Evolutionary conservation across 2,888 invertebrate species (phyloP).

Genomic region (Drosophila mimica): DNA sequence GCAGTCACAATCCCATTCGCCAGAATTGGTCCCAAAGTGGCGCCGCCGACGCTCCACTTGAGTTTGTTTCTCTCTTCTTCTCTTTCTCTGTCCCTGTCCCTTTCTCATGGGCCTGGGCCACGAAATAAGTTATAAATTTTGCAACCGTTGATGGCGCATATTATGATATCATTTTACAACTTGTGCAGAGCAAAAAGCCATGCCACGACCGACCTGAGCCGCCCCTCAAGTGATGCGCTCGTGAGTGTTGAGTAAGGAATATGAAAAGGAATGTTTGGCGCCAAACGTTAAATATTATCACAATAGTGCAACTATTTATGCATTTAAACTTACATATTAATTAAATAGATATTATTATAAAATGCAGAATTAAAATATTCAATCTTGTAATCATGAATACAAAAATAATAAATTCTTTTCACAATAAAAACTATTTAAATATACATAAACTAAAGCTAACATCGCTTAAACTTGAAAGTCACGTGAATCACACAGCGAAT

Average conservation of each 20-base stretch:
- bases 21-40: conserved; percentile 64
- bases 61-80: conserved; percentile 24
- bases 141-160: conserved; percentile 84
- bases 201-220: conserved; percentile 53
- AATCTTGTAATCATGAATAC: neutral
- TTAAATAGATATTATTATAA: neutral
- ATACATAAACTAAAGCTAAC: neutral
- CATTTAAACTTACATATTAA: neutral
- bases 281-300: neutral
- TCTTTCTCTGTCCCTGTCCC: conserved; percentile 21
- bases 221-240: conserved; percentile 40
- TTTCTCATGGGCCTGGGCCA: conserved; percentile 28
- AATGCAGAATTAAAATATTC: neutral
- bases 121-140: conserved; percentile 85
- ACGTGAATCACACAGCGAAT: conserved; percentile 4
- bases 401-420: neutral
- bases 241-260: conserved; percentile 32
- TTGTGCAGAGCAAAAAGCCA: conserved; percentile 66
- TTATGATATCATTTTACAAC: conserved; percentile 85
- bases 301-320: neutral
- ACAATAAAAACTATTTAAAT: neutral
- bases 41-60: conserved; percentile 74
- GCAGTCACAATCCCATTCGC: conserved; percentile 28
- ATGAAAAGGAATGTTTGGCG: neutral
- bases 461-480: neutral